A percentile compares a stretch with the other conserved stretches of the same genome.
phyloP scores from a whole-genome alignment of 2,888 invertebrate species.

The Tachina fera region DNA sequence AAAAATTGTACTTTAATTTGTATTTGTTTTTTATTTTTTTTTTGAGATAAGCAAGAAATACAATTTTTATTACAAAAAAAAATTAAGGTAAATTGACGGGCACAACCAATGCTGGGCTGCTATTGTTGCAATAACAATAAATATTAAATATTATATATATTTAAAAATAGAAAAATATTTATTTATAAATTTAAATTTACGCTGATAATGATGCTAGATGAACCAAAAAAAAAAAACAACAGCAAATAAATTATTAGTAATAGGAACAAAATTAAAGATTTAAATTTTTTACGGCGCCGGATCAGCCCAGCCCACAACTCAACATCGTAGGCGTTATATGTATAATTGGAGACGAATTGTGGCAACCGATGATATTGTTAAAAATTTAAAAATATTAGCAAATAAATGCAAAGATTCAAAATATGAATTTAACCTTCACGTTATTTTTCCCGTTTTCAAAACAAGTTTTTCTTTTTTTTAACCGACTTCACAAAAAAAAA shows the following conservation, averaged over 20 bases:
- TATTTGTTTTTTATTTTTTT: not conserved
- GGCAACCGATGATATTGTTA: too few relatives aligned
- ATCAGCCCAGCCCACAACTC: too few relatives aligned
- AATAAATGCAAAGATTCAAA: too few relatives aligned
- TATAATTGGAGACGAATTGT: too few relatives aligned
- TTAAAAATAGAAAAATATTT: conserved; percentile 7
- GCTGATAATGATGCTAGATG: not conserved
- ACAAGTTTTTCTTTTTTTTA: too few relatives aligned
- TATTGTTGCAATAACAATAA: conserved; percentile 7
- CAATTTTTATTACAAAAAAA: not conserved
- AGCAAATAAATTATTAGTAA: conserved; percentile 22
- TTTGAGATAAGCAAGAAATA: conserved; percentile 15
- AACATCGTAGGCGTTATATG: not conserved
- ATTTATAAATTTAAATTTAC: not conserved
- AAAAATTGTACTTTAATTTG: conserved; percentile 35
- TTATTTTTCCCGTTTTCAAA: too few relatives aligned
- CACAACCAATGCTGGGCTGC: not conserved
- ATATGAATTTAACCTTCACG: too few relatives aligned
- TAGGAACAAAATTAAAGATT: not conserved
- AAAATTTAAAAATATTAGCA: too few relatives aligned
- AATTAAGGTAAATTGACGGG: conserved; percentile 27
- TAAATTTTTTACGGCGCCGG: not conserved
- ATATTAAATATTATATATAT: not conserved
- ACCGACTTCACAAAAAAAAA: too few relatives aligned
- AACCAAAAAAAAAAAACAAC: conserved; percentile 21